Percentiles rank a stretch among this genome's conserved stretches.
These are phyloP conservation scores for Platyscapa corneri DNA, from an alignment of 1,140 invertebrate species.

Conservation along the genomic window DNA sequence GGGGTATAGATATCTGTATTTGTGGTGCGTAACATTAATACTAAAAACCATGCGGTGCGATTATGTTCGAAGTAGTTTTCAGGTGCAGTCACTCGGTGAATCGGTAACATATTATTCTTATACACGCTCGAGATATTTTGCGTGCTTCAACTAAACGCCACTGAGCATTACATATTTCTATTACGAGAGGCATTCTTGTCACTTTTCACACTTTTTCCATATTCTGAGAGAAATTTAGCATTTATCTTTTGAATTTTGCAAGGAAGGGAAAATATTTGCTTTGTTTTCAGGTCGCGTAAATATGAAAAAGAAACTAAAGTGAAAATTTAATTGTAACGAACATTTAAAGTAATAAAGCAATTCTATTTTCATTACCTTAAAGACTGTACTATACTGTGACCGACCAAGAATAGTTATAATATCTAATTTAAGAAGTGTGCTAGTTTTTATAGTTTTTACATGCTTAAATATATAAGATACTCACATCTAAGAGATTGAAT, in stretches of 20 bases:
- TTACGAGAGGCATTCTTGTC: not conserved
- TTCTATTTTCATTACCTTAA: not conserved
- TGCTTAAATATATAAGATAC: not conserved
- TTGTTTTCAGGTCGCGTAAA: not conserved
- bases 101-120: not conserved
- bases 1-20: not conserved
- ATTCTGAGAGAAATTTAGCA: not conserved
- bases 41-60: not conserved
- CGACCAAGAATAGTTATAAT: not conserved
- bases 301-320: not conserved
- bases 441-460: not conserved
- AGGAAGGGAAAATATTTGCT: not conserved
- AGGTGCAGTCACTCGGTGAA: not conserved
- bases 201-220: not conserved
- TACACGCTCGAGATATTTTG: conserved; percentile 14
- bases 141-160: not conserved
- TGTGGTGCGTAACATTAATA: not conserved
- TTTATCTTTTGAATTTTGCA: not conserved
- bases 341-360: not conserved
- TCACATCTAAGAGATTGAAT: not conserved
- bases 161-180: not conserved
- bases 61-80: not conserved
- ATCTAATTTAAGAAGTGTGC: not conserved
- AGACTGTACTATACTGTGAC: not conserved
- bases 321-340: not conserved